Base-by-base conservation (phyloP, 2,113 vertebrate species). In the Onychostruthus taczanowskii region DNA sequence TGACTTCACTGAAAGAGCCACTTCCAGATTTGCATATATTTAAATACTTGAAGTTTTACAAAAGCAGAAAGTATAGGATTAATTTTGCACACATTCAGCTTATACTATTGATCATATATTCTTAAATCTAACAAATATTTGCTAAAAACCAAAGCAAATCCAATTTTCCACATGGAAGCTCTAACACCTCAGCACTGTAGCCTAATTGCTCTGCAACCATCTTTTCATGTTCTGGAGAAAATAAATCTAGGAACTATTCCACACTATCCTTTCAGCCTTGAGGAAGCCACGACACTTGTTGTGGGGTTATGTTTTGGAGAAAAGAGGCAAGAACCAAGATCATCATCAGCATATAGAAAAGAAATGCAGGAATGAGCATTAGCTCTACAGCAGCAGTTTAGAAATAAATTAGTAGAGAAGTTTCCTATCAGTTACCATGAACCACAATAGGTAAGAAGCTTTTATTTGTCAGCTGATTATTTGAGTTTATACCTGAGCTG, bases 391-490 rank as follows among this genome's bases (percentile, higher is more conserved):
- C 21, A 55, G 72, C 68, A 64, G 49, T 13, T 84, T 20, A 77
- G 91, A 68, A 91, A 66, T 46, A 41, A 72, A 89, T 49, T 28
- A 55, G 47, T 53, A 90, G 78, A 76, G 85, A 94, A 91, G 41
- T 41, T 97, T 94, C 94, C 95, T 16, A 95, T 94, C 72, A 94
- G 96, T 94, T 97, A 96, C 97, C 96, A 90, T 96, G 39, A 86
- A 95, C 94, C 95, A 96, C 92, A 89, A 16, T 4, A 47, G 26
- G 8, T 9, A n/a, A 52, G 6, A 35, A 24, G 76, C 37, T 63
- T 46, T 28, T 70, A 24, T 66, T 61, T 84, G 49, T 20, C 68
- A 66, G 44, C 37, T 79, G 87, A 37, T 79, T 41, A 35, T 67
- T 11, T 31, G 70, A 90, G 75, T 79, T 89, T 27, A 37, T 19